Conservation (phyloP, 2,113 vertebrate species). For the Gobiocypris rarus region DNA sequence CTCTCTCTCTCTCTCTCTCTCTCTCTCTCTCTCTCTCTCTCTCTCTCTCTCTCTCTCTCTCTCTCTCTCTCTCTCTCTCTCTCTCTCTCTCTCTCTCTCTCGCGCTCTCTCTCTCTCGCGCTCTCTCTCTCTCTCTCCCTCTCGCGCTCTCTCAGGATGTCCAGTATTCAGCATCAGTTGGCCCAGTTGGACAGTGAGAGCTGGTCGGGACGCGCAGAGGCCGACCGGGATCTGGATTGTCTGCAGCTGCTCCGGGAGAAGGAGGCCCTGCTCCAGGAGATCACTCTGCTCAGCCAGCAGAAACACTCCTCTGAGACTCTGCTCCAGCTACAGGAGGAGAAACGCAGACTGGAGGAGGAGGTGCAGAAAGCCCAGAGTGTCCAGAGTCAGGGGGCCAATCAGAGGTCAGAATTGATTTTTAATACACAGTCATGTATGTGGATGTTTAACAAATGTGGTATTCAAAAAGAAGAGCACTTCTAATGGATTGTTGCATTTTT, state of each 20-base stretch:
- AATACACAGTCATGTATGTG: not conserved
- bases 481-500: not conserved
- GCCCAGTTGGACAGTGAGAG: conserved; percentile 91
- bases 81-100: too few species aligned
- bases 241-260: conserved; percentile 96
- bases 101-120: too few species aligned
- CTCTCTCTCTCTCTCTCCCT: too few species aligned
- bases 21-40: too few species aligned
- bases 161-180: conserved; percentile 92
- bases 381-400: conserved; percentile 88
- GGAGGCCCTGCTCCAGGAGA: conserved; percentile 92
- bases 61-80: too few species aligned
- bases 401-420: conserved; percentile 79
- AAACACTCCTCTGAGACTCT: conserved; percentile 80
- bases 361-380: conserved; percentile 85
- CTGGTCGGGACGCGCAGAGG: conserved; percentile 94
- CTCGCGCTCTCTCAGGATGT: conserved; percentile 76
- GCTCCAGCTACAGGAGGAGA: conserved; percentile 87
- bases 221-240: conserved; percentile 87
- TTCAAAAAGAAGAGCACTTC: not conserved
- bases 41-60: too few species aligned
- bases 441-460: not conserved
- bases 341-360: conserved; percentile 88
- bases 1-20: too few species aligned
- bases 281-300: conserved; percentile 90